Evolutionary conservation across 2,888 invertebrate genomes (phyloP).

Genomic region (Panopea generosa): DNA sequence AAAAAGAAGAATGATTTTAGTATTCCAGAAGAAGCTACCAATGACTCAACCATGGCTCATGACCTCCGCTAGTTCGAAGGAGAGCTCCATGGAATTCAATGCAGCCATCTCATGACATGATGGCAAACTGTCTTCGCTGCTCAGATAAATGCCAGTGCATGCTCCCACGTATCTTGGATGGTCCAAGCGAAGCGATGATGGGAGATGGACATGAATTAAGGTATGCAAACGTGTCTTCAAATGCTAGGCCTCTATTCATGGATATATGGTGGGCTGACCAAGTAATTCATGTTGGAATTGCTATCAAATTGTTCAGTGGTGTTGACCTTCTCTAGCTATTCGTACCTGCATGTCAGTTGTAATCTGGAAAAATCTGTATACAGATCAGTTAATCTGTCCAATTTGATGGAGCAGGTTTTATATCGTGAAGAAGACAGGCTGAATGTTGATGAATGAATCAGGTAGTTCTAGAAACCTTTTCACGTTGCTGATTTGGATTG

Average conservation of each 20-base stretch:
- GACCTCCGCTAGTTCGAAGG: constrained; percentile 33
- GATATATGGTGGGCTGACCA: constrained; percentile 13
- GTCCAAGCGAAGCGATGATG: constrained; percentile 66
- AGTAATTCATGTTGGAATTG: not conserved
- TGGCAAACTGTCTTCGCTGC: constrained; percentile 61
- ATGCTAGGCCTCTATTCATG: not conserved
- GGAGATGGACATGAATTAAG: not conserved
- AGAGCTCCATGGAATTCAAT: constrained; percentile 24
- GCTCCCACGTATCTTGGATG: constrained; percentile 74
- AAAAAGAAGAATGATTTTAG: constrained; percentile 64
- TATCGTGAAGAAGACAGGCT: not conserved
- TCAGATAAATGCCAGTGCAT: constrained; percentile 74
- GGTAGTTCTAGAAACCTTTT: constrained; percentile 23
- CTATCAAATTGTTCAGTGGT: not conserved
- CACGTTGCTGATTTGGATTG: constrained; percentile 6
- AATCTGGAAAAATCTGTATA: not conserved
- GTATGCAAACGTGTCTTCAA: constrained; percentile 5
- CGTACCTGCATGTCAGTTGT: not conserved
- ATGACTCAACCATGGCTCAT: too few species aligned
- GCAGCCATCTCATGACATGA: constrained; percentile 59
- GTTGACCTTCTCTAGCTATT: not conserved
- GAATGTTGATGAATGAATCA: constrained; percentile 9
- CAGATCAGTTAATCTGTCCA: not conserved
- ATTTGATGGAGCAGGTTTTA: not conserved
- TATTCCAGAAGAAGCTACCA: constrained; percentile 33